Evolutionary conservation across 2,113 vertebrate genomes (phyloP).

Genomic region (Columba livia): DNA sequence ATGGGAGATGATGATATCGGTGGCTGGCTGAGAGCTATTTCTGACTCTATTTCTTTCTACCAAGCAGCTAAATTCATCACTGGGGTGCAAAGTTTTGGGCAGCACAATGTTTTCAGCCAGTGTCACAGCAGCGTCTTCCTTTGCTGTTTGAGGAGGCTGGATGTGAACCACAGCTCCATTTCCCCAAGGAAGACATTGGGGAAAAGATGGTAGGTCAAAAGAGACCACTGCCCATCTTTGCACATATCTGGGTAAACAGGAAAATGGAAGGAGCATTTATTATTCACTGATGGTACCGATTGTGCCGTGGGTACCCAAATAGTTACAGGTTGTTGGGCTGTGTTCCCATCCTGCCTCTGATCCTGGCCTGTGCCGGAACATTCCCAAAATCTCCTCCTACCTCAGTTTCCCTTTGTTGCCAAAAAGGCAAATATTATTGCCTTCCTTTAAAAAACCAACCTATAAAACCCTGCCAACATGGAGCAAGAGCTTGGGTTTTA

Average conservation of each 20-base stretch:
- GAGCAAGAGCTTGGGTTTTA: not conserved
- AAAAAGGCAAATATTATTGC: not conserved
- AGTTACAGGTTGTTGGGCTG: not conserved
- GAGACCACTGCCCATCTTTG: not conserved
- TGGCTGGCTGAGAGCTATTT: not conserved
- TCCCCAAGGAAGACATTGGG: not conserved
- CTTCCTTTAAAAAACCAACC: not conserved
- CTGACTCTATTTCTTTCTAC: not conserved
- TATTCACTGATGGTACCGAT: not conserved
- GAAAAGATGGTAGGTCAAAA: not conserved
- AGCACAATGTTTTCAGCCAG: not conserved
- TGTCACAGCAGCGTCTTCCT: not conserved
- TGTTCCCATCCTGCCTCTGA: not conserved
- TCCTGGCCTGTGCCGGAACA: not conserved
- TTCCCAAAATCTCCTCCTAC: not conserved
- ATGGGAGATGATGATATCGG: not conserved
- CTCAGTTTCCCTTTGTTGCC: not conserved
- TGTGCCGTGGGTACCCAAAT: not conserved
- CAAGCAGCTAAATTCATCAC: not conserved
- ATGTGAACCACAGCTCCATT: not conserved
- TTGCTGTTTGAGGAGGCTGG: not conserved
- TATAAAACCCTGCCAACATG: not conserved
- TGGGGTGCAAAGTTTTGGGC: not conserved
- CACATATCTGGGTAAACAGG: accelerated
- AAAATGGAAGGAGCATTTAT: not conserved